These are phyloP conservation scores for Pterobdella sp. DNA, from an alignment of 2,888 invertebrate species.

Conservation along the genomic window DNA sequence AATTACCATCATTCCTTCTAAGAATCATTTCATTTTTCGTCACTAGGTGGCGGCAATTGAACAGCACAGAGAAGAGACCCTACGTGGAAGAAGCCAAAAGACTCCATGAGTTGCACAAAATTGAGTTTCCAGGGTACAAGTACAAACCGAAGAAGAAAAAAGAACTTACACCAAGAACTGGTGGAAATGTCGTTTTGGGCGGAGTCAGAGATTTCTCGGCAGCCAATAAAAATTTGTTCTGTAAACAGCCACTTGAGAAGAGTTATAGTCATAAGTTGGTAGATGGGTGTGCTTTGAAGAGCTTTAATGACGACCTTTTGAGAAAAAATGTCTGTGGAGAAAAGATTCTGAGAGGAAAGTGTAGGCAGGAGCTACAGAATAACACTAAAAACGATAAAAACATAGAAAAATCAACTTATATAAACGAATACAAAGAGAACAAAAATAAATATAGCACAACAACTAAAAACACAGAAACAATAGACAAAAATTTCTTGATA, in stretches of 20 bases:
- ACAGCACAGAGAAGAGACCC: slow-evolving; percentile 14
- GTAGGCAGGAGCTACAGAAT: too few species aligned
- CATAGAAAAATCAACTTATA: too few species aligned
- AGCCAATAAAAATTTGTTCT: too few species aligned
- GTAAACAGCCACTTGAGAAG: too few species aligned
- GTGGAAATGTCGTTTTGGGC: neutral
- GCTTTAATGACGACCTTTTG: neutral
- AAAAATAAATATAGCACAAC: too few species aligned
- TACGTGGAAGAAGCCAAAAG: slow-evolving; percentile 19
- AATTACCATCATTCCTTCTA: neutral
- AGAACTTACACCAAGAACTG: neutral
- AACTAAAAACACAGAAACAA: too few species aligned
- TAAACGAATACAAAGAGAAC: too few species aligned
- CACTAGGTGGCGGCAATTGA: slow-evolving; percentile 19
- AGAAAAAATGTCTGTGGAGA: neutral
- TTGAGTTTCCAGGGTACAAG: slow-evolving; percentile 25
- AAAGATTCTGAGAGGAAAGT: too few species aligned
- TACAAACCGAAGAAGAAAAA: slow-evolving; percentile 24
- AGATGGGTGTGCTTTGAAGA: neutral
- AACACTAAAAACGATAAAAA: too few species aligned
- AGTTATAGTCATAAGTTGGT: too few species aligned
- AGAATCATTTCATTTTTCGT: neutral
- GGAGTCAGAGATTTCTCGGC: neutral
- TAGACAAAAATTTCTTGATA: too few species aligned
- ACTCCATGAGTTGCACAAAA: slow-evolving; percentile 24